Percentiles rank a stretch among this genome's conserved stretches.
Evolutionary conservation across 2,113 vertebrate species (phyloP).

Genomic region (Garra rufa): DNA sequence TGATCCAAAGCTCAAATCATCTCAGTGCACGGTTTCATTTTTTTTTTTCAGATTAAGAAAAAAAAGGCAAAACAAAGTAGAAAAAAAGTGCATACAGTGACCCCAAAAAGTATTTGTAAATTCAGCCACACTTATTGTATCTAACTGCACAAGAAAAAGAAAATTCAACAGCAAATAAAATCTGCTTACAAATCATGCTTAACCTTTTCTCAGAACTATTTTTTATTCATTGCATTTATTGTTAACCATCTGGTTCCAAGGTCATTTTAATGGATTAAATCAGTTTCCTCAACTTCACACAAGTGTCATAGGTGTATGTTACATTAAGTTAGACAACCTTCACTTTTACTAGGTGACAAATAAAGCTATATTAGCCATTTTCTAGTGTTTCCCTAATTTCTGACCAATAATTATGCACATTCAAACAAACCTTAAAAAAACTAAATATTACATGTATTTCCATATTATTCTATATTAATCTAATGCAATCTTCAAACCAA

Average conservation of each 20-base stretch:
- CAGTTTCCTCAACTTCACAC: background rate
- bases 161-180: background rate
- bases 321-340: background rate
- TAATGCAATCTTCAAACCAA: background rate
- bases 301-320: background rate
- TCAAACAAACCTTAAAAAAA: background rate
- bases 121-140: background rate
- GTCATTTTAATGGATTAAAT: conserved; percentile 10
- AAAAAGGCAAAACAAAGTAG: too few species aligned
- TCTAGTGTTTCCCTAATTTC: background rate
- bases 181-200: background rate
- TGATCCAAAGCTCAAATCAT: too few species aligned
- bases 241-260: background rate
- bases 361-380: background rate
- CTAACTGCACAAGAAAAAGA: background rate
- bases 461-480: background rate
- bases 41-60: too few species aligned
- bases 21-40: too few species aligned
- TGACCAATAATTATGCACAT: background rate
- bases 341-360: background rate
- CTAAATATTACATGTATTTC: background rate
- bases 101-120: too few species aligned
- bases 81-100: background rate
- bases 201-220: background rate
- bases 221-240: background rate